phyloP scores from a whole-genome alignment of 2,888 invertebrate genomes.

The Rapana venosa region DNA sequence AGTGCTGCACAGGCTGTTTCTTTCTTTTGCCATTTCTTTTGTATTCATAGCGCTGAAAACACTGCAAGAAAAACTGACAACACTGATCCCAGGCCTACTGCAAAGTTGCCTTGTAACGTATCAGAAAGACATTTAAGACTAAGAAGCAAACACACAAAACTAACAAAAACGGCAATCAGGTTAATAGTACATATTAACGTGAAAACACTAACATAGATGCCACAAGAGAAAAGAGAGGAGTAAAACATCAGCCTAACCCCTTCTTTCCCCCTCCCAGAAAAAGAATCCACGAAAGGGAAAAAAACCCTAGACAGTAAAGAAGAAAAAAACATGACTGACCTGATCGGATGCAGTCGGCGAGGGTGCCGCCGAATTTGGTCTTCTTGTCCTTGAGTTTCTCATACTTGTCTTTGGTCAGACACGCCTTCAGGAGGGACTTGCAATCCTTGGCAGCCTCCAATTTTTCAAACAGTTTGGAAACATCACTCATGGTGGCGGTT shows the following conservation, averaged over 20 bases:
- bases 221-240: too few species aligned
- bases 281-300: not conserved
- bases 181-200: not conserved
- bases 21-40: too few species aligned
- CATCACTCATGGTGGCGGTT: not conserved
- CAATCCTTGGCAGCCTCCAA: not conserved
- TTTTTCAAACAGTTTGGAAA: not conserved
- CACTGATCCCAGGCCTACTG: too few species aligned
- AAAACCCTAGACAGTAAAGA: too few species aligned
- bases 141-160: too few species aligned
- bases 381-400: conserved; percentile 60
- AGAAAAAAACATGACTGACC: conserved; percentile 81
- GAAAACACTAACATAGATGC: not conserved
- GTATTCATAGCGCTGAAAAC: too few species aligned
- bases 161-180: too few species aligned
- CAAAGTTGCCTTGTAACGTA: too few species aligned
- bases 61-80: too few species aligned
- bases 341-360: conserved; percentile 81
- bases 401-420: conserved; percentile 60
- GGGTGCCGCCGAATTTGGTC: conserved; percentile 63
- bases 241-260: too few species aligned
- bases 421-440: conserved; percentile 85
- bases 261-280: not conserved
- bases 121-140: too few species aligned
- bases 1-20: too few species aligned